Evolutionary conservation across 1,140 invertebrate species (phyloP).

Genomic region (Caenorhabditis tropicalis): DNA sequence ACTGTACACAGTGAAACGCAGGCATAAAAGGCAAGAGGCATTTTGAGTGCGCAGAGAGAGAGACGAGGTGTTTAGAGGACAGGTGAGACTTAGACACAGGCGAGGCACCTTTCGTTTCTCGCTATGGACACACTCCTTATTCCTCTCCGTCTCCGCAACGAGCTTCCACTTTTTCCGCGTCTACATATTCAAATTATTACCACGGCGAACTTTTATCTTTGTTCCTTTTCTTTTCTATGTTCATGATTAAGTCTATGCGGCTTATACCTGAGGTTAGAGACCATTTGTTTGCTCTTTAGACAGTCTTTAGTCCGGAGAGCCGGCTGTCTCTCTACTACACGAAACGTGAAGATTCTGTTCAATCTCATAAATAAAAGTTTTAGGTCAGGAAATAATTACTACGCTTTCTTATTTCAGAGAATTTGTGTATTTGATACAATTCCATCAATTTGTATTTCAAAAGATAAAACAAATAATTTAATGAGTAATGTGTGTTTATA

Average conservation of each 20-base stretch:
- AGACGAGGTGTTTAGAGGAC: neutral
- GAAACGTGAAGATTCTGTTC: neutral
- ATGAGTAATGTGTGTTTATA: no score
- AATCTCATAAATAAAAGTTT: no score
- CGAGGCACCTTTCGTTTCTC: constrained; percentile 28
- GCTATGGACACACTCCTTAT: constrained; percentile 41
- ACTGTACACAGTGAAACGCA: neutral
- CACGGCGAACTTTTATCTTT: constrained; percentile 5
- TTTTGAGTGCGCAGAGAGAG: neutral
- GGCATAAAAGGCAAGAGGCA: constrained; percentile 14
- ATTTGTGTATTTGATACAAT: no score
- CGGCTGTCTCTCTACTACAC: neutral
- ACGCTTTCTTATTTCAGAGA: no score
- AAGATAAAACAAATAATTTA: no score
- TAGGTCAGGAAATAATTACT: no score
- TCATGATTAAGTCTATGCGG: neutral
- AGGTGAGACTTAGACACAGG: constrained; percentile 21
- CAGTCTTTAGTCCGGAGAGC: neutral
- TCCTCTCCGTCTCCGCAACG: constrained; percentile 19
- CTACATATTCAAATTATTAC: neutral
- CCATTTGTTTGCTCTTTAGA: constrained; percentile 13
- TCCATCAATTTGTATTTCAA: no score
- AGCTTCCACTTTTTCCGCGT: neutral
- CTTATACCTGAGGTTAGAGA: neutral
- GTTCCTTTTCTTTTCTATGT: neutral